Evolutionary conservation across 2,113 vertebrate genomes (phyloP), one percentile per base, ranked within the genome.

Genomic region (Anhinga anhinga): DNA sequence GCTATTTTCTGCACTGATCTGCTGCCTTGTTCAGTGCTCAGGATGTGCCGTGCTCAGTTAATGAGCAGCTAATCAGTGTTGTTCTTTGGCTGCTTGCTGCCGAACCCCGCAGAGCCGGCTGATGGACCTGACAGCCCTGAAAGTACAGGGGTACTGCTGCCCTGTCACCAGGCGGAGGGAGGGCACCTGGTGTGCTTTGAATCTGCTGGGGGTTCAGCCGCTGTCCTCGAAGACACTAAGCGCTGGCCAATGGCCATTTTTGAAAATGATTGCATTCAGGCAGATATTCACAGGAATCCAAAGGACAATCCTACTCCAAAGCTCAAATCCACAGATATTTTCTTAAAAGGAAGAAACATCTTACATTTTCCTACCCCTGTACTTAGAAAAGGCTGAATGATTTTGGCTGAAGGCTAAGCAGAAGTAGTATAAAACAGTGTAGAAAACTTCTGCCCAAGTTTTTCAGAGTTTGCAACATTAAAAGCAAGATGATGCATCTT

Each of bases 51-150:
- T 78, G 81, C 87, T 96, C 89, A 22, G 79, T 71, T 96, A 96
- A 95, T 87, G 95, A 95, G 95, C 95, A 91, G 89, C 90, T 96
- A 91, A 96, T 96, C 95, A 94, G 69, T 7, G 65, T 38, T 86
- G 87, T 63, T 92, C 85, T 82, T 50, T 40, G 83, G 65, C 88
- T 95, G 88, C 83, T 86, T 2, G 1, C 29, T 84, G 93, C 50
- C 7, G 32, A 95, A n/a, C 55, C 79, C 85, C 2, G 8, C 80
- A 29, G 93, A 67, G 61, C 80, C 38, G 71, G 52, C 30, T 0
- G 3, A 77, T 26, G 77, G 83, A 82, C 77, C 86, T 63, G 76
- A 77, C 36, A 81, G 76, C 65, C 50, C 69, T 29, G 56, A 19
- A 18, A 13, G 70, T 12, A 13, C n/a, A 30, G 78, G 77, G 81